phyloP scores from a whole-genome alignment of 2,797 vertebrate genomes.

The Oreochromis grahami region DNA sequence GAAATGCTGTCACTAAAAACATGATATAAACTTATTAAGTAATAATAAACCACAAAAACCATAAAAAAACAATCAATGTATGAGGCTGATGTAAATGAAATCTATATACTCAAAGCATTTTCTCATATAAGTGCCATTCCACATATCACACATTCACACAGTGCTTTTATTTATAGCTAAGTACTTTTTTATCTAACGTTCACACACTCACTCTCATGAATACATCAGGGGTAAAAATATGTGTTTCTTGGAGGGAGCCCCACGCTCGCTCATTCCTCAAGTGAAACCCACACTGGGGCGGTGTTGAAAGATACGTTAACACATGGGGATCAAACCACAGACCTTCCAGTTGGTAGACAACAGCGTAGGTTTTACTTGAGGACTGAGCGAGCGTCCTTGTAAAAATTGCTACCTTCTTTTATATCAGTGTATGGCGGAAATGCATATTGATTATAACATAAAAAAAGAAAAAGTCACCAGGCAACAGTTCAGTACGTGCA shows the following conservation, averaged over 20 bases:
- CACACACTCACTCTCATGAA: not conserved
- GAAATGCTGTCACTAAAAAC: no score
- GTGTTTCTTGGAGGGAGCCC: fast-evolving
- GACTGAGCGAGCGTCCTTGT: not conserved
- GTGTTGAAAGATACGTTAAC: not conserved
- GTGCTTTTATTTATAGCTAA: not conserved
- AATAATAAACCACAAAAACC: no score
- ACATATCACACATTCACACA: not conserved
- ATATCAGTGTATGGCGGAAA: not conserved
- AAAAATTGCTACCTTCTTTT: not conserved
- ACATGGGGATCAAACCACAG: not conserved
- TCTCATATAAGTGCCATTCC: not conserved
- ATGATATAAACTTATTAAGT: no score
- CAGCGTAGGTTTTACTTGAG: not conserved
- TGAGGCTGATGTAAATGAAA: no score
- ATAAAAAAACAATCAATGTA: no score
- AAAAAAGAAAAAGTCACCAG: not conserved
- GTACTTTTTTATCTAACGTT: not conserved
- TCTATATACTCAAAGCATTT: not conserved
- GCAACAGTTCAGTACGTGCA: fast-evolving
- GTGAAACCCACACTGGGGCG: not conserved
- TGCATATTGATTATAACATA: not conserved
- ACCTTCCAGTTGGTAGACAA: not conserved
- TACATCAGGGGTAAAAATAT: not conserved
- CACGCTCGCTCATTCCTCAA: fast-evolving